Conservation (phyloP, 1,140 invertebrate genomes). For the Drosophila hydei region DNA sequence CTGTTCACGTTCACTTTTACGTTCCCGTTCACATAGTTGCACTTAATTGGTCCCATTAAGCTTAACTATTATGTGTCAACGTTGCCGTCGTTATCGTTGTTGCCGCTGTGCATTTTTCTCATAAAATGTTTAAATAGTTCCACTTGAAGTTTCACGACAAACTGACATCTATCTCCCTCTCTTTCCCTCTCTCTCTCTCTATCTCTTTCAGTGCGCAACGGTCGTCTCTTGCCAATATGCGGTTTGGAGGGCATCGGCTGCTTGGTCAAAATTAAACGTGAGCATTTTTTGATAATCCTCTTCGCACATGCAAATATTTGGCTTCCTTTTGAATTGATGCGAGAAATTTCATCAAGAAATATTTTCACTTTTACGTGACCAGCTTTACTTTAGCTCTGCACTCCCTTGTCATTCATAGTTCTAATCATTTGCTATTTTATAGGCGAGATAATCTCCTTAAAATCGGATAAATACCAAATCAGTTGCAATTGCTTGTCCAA, state of each 20-base stretch:
- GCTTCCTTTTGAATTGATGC: slow-evolving; percentile 48
- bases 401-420: background rate
- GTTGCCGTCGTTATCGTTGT: slow-evolving; percentile 26
- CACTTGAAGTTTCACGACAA: slow-evolving; percentile 53
- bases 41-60: slow-evolving; percentile 75
- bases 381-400: slow-evolving; percentile 16
- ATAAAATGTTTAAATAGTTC: slow-evolving; percentile 75
- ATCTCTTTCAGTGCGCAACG: slow-evolving; percentile 83
- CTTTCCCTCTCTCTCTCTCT: background rate
- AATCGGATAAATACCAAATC: slow-evolving; percentile 84
- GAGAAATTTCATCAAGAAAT: slow-evolving; percentile 45
- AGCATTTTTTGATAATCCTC: slow-evolving; percentile 54
- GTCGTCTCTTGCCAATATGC: slow-evolving; percentile 84
- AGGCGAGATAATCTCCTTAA: slow-evolving; percentile 84
- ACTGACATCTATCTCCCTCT: slow-evolving; percentile 6
- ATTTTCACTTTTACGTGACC: slow-evolving; percentile 59
- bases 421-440: slow-evolving; percentile 6
- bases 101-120: slow-evolving; percentile 43
- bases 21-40: slow-evolving; percentile 64
- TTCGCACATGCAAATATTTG: slow-evolving; percentile 71
- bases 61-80: slow-evolving; percentile 70
- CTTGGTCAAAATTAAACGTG: slow-evolving; percentile 86
- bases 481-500: slow-evolving; percentile 86
- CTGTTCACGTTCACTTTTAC: background rate
- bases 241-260: slow-evolving; percentile 86